Percentiles rank a stretch among this genome's conserved stretches.
Evolutionary conservation across 2,113 vertebrate genomes (phyloP).

Genomic region (Eidolon helvum): DNA sequence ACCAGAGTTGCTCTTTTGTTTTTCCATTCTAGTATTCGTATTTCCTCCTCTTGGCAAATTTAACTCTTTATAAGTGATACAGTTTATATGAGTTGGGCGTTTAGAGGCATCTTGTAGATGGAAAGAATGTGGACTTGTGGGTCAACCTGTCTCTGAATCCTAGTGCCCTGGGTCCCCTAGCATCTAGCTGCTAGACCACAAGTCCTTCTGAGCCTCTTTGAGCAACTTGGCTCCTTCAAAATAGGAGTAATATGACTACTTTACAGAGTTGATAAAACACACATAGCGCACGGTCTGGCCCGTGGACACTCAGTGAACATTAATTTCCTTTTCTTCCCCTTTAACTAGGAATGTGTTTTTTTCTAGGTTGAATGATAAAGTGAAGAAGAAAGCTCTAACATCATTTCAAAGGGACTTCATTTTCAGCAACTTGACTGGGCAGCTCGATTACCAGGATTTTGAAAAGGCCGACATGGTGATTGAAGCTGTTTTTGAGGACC

Average conservation of each 20-base stretch:
- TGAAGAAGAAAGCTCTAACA: slow-evolving; percentile 92
- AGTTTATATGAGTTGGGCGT: not conserved
- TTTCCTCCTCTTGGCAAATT: not conserved
- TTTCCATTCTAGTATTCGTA: not conserved
- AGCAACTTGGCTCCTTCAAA: not conserved
- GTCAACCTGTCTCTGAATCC: not conserved
- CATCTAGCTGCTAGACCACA: not conserved
- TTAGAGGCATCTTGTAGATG: not conserved
- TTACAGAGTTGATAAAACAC: not conserved
- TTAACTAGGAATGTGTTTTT: slow-evolving; percentile 50
- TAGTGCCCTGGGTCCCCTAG: not conserved
- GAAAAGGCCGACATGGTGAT: slow-evolving; percentile 95
- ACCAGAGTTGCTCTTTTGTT: not conserved
- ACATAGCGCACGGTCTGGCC: not conserved
- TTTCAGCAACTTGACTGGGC: slow-evolving; percentile 87
- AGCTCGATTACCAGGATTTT: slow-evolving; percentile 93
- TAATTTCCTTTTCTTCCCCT: not conserved
- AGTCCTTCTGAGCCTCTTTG: not conserved
- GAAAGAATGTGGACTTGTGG: not conserved
- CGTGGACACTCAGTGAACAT: not conserved
- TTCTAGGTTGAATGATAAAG: slow-evolving; percentile 91
- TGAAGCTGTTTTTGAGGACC: slow-evolving; percentile 97
- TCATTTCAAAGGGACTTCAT: slow-evolving; percentile 93
- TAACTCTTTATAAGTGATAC: not conserved
- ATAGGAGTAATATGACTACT: no score